Conservation (phyloP, 1,140 invertebrate genomes). For the Polypedilum vanderplanki region DNA sequence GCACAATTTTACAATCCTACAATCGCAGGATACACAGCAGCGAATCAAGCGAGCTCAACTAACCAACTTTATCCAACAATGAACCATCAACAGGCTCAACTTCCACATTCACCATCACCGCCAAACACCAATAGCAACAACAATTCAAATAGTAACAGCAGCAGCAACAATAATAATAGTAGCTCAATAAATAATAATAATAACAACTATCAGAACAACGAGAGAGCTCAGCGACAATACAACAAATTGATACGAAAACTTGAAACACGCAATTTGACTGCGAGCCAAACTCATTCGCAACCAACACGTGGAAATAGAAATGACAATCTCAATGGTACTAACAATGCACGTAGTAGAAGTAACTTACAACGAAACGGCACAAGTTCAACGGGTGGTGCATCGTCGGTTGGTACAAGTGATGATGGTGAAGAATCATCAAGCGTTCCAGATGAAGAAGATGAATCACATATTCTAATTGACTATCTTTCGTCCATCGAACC, state of each 20-base stretch:
- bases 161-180: neutral
- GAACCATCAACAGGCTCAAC: slow-evolving; percentile 44
- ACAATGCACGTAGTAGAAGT: neutral
- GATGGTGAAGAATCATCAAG: slow-evolving; percentile 64
- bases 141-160: neutral
- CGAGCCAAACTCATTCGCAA: slow-evolving; percentile 47
- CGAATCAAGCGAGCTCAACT: slow-evolving; percentile 45
- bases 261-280: slow-evolving; percentile 41
- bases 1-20: slow-evolving; percentile 47
- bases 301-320: slow-evolving; percentile 51
- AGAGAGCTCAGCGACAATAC: slow-evolving; percentile 65
- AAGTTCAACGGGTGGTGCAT: slow-evolving; percentile 49
- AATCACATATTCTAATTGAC: slow-evolving; percentile 55
- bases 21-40: slow-evolving; percentile 47
- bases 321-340: slow-evolving; percentile 22
- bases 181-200: slow-evolving; percentile 34
- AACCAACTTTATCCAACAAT: slow-evolving; percentile 31
- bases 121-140: slow-evolving; percentile 40
- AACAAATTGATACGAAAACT: slow-evolving; percentile 67
- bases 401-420: slow-evolving; percentile 56
- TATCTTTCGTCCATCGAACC: slow-evolving; percentile 64
- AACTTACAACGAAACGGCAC: slow-evolving; percentile 28
- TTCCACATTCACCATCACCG: slow-evolving; percentile 44
- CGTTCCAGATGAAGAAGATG: slow-evolving; percentile 61
- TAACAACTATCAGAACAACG: slow-evolving; percentile 59